phyloP scores from a whole-genome alignment of 2,888 invertebrate genomes.

The Orthosia gracilis region DNA sequence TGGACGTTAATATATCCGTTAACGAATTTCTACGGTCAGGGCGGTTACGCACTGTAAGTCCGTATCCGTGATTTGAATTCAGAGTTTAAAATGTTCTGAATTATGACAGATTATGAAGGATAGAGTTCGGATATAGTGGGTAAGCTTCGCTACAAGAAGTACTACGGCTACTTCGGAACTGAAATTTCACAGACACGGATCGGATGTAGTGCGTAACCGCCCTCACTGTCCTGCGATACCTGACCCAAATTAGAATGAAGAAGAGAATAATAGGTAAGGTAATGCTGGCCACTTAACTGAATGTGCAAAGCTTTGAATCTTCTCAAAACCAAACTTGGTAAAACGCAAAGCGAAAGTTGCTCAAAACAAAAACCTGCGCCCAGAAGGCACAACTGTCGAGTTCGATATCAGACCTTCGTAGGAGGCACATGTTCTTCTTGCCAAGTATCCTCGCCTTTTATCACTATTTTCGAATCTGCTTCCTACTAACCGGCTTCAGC shows the following conservation, averaged over 20 bases:
- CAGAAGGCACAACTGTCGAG: background rate
- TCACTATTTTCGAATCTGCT: too few species aligned
- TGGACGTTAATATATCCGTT: slow-evolving; percentile 8
- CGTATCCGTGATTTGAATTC: too few species aligned
- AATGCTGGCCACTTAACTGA: background rate
- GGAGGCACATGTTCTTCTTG: background rate
- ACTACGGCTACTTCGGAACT: too few species aligned
- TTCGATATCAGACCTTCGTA: background rate
- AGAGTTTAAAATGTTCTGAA: too few species aligned
- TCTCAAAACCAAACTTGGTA: background rate
- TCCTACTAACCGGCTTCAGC: too few species aligned
- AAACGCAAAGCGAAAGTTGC: slow-evolving; percentile 1
- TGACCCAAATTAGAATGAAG: background rate
- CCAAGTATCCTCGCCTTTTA: background rate
- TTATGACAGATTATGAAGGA: too few species aligned
- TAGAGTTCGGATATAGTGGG: too few species aligned
- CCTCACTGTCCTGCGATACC: background rate
- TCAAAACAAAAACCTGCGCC: background rate
- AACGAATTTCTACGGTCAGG: background rate
- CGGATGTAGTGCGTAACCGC: too few species aligned
- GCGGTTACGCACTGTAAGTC: too few species aligned
- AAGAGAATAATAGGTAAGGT: background rate
- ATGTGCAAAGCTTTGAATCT: background rate
- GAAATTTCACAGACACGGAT: too few species aligned
- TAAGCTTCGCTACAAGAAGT: too few species aligned